Base-by-base conservation (phyloP, 2,797 vertebrate genomes). In the Chiroxiphia lanceolata region DNA sequence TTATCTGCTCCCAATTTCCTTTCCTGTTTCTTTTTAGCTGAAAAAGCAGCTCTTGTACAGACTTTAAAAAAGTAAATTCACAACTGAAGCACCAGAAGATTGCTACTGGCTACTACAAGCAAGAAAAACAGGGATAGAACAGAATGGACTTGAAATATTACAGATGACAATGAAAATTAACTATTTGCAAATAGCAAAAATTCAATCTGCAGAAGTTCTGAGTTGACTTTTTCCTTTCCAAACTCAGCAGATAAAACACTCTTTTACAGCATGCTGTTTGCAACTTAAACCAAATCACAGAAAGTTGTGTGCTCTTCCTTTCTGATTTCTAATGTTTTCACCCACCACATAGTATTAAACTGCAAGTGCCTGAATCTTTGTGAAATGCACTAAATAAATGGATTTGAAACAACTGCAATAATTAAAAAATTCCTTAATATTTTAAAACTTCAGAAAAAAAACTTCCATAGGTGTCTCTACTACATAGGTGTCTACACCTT, bases 1-100 rank as follows among this genome's bases (percentile, higher is more conserved):
- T 96, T 97, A 97, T 95, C 96, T 96, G 92, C 67, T 96, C 88
- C 91, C 89, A 95, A 97, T 95, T 97, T 97, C 95, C 94, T 96
- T 95, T 48, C 90, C 82, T 93, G 91, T 95, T 97, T 95, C 95
- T 96, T 97, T 95, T 95, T 78, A 95, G 95, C 92, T 95, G 87
- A 94, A 96, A 97, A 97, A 91, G 85, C 89, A 89, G 94, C 93
- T 94, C 96, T 95, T 80, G 57, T 95, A 86, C 10, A 81, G 93
- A 60, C 54, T 83, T 96, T 50, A n/a, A 94, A 86, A 92, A 96
- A 94, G 60, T 92, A 91, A 97, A 95, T 91, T 96, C 93, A 89
- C 82, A 95, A 91, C 92, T 79, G 78, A 95, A 94, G 90, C 91
- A 96, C 97, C 95, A 93, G 69, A 96, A 94, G 89, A 97, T 94